Conservation (phyloP, 2,888 invertebrate genomes). For the Polydrusus tereticollis region DNA sequence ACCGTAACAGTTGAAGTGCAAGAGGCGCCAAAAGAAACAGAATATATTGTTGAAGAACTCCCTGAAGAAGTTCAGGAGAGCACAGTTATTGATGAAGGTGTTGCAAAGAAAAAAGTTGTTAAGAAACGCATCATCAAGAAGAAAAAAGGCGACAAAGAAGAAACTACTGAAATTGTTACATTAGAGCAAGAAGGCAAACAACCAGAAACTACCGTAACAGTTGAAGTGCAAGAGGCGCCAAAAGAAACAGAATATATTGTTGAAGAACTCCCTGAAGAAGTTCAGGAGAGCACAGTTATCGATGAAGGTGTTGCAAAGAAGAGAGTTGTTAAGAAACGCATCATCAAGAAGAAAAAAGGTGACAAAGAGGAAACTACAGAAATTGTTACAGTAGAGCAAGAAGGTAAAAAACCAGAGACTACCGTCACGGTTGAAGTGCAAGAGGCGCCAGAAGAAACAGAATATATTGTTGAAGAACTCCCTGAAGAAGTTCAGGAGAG, state of each 20-base stretch:
- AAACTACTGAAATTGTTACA: conserved; percentile 65
- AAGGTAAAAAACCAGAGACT: conserved; percentile 57
- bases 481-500: conserved; percentile 52
- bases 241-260: conserved; percentile 48
- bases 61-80: conserved; percentile 56
- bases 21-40: conserved; percentile 59
- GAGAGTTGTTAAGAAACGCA: conserved; percentile 61
- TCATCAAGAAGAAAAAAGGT: conserved; percentile 55
- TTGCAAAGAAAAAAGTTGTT: conserved; percentile 54
- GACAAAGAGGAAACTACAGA: conserved; percentile 63
- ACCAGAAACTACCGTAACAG: conserved; percentile 51
- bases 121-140: conserved; percentile 66
- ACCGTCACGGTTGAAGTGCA: conserved; percentile 51
- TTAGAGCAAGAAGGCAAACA: conserved; percentile 65
- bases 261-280: conserved; percentile 52
- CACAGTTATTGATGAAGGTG: conserved; percentile 63
- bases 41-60: conserved; percentile 50
- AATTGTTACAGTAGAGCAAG: conserved; percentile 61
- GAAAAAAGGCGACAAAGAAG: conserved; percentile 60
- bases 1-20: conserved; percentile 41
- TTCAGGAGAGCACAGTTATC: conserved; percentile 61
- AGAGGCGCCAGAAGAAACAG: conserved; percentile 55
- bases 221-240: conserved; percentile 34
- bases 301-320: conserved; percentile 55
- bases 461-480: conserved; percentile 51